These are phyloP conservation scores for Megaustenia siamemsis DNA, from an alignment of 2,888 invertebrate species.

Conservation along the genomic window DNA sequence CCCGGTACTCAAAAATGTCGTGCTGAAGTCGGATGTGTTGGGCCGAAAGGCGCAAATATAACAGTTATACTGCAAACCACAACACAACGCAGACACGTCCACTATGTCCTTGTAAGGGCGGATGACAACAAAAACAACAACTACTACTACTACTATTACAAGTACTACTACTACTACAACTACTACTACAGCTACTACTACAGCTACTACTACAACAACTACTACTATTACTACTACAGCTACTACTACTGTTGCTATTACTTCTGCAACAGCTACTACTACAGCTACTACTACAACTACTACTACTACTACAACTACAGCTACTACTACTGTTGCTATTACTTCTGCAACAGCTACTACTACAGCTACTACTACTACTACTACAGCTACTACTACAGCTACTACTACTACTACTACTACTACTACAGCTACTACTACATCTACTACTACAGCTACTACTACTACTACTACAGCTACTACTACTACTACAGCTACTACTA, in stretches of 20 bases:
- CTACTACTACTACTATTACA: background rate
- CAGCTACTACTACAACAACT: background rate
- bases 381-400: background rate
- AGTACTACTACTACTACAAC: background rate
- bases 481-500: constrained; percentile 15
- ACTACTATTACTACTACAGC: background rate
- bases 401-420: constrained; percentile 21
- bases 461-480: constrained; percentile 12
- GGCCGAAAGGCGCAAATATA: no score
- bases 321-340: constrained; percentile 3
- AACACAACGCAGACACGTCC: no score
- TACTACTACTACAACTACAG: background rate
- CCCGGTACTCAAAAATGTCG: no score
- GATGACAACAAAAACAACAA: no score
- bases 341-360: no score
- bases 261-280: no score
- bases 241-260: background rate
- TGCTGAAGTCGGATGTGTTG: no score
- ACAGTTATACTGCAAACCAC: no score
- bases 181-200: background rate
- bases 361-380: background rate
- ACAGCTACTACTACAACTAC: background rate
- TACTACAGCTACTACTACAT: background rate
- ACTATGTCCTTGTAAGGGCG: no score
- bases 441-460: constrained; percentile 11